These are phyloP conservation scores for Cryptocheilus praepositus DNA, from an alignment of 2,888 invertebrate genomes.

Conservation along the genomic window DNA sequence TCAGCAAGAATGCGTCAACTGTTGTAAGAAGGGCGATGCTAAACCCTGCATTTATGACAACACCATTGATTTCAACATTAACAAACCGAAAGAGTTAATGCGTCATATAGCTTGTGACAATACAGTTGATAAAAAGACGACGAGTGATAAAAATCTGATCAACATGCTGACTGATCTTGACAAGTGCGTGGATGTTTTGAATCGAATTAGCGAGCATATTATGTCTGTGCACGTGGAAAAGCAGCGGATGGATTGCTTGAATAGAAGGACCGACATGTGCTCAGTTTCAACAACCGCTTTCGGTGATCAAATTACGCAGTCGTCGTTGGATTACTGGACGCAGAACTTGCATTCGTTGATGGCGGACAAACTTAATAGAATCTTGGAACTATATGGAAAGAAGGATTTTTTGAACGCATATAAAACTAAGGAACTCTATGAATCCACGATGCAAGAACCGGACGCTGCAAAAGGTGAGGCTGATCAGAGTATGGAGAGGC, in stretches of 20 bases:
- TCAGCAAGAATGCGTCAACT: slow-evolving; percentile 26
- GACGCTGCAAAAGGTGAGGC: background rate
- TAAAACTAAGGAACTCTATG: slow-evolving; percentile 24
- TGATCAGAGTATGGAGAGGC: slow-evolving; percentile 10
- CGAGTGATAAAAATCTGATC: slow-evolving; percentile 41
- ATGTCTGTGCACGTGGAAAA: slow-evolving; percentile 38
- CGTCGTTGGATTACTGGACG: slow-evolving; percentile 22
- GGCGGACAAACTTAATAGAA: slow-evolving; percentile 23
- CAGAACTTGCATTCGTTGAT: slow-evolving; percentile 22
- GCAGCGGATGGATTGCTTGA: slow-evolving; percentile 26
- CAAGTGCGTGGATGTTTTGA: slow-evolving; percentile 39
- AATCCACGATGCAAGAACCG: slow-evolving; percentile 11
- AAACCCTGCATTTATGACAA: slow-evolving; percentile 30
- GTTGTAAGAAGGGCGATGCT: slow-evolving; percentile 21
- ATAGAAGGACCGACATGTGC: slow-evolving; percentile 34
- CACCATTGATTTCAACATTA: slow-evolving; percentile 14
- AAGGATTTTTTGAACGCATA: slow-evolving; percentile 16
- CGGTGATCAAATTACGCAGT: slow-evolving; percentile 23
- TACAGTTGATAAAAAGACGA: slow-evolving; percentile 30
- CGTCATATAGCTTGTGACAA: slow-evolving; percentile 22
- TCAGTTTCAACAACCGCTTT: slow-evolving; percentile 47
- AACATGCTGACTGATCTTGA: slow-evolving; percentile 41
- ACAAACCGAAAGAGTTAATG: slow-evolving; percentile 31
- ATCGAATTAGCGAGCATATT: slow-evolving; percentile 44
- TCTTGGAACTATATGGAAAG: slow-evolving; percentile 28